phyloP scores from a whole-genome alignment of 2,888 invertebrate species.

The Monoplex corrugatus region DNA sequence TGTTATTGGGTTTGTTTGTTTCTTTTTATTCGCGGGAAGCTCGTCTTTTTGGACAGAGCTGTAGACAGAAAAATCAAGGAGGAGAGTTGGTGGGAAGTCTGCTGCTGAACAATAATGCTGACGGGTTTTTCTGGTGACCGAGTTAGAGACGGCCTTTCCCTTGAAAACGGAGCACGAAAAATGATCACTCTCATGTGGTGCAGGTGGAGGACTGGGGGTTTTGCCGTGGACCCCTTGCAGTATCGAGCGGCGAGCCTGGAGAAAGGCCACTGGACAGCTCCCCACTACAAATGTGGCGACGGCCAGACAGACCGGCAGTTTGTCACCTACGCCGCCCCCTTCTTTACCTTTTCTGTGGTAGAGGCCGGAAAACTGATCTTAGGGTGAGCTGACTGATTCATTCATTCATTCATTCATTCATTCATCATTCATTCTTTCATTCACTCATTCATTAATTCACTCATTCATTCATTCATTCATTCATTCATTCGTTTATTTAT shows the following conservation, averaged over 20 bases:
- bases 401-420: too few species aligned
- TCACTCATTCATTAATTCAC: too few species aligned
- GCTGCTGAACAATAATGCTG: too few species aligned
- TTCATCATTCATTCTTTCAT: too few species aligned
- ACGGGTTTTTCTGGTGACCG: too few species aligned
- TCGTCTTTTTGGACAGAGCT: too few species aligned
- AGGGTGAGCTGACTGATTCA: too few species aligned
- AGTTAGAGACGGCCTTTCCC: background rate
- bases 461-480: too few species aligned
- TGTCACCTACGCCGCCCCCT: conserved; percentile 36
- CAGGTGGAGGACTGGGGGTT: background rate
- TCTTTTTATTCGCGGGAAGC: too few species aligned
- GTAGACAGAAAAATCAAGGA: background rate
- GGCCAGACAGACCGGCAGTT: background rate
- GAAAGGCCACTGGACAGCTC: background rate
- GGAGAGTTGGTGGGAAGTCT: background rate
- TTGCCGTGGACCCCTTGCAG: background rate
- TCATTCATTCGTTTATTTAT: too few species aligned
- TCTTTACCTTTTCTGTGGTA: conserved; percentile 3
- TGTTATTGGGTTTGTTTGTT: too few species aligned
- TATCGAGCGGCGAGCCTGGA: background rate
- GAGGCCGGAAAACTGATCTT: conserved; percentile 22
- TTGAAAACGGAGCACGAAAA: background rate
- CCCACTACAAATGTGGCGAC: conserved; percentile 11
- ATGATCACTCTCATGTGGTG: too few species aligned